Evolutionary conservation across 1,140 invertebrate genomes (phyloP).

Genomic region (Odontomachus brunneus): DNA sequence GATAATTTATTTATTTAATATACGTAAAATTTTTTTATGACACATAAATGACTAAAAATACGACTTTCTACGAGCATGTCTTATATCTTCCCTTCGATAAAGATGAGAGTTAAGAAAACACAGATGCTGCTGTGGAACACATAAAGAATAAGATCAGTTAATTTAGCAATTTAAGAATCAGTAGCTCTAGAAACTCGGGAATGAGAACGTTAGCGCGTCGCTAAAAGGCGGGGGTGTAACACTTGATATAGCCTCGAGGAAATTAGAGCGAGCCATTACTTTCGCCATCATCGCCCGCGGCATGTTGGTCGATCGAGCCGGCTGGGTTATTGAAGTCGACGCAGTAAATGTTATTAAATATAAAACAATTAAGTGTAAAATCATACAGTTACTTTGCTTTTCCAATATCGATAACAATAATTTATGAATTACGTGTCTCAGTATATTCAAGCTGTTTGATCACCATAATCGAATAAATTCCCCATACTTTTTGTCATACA

Average conservation of each 20-base stretch:
- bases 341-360: not conserved
- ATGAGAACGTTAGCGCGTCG: not conserved
- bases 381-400: too few relatives aligned
- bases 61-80: too few relatives aligned
- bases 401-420: not conserved
- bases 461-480: not conserved
- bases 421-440: not conserved
- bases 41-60: too few relatives aligned
- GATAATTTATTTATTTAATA: too few relatives aligned
- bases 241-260: constrained; percentile 19
- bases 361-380: not conserved
- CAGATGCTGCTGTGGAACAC: not conserved
- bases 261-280: constrained; percentile 45
- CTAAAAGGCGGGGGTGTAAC: constrained; percentile 35
- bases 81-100: too few relatives aligned
- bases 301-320: not conserved
- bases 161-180: constrained; percentile 1
- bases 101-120: too few relatives aligned
- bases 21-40: too few relatives aligned
- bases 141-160: not conserved
- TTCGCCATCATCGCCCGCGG: constrained; percentile 45
- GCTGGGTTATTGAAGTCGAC: constrained; percentile 5
- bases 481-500: not conserved
- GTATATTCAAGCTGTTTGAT: not conserved
- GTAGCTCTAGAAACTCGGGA: not conserved